Conservation (phyloP, 2,797 vertebrate genomes). For the Chloroceryle amazona region DNA sequence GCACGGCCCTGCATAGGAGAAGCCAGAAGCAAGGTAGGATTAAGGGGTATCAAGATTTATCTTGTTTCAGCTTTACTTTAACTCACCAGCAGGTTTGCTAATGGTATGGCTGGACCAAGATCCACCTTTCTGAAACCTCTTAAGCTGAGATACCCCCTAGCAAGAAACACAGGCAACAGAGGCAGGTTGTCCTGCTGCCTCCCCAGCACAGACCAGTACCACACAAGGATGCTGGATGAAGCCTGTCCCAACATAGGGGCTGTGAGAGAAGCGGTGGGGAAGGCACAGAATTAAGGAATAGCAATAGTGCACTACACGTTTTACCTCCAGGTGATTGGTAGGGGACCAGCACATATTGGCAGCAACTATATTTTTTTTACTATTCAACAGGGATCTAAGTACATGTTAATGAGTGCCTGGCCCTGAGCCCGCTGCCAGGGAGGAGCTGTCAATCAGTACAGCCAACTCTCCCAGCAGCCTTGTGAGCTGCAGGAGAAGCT, state of each 20-base stretch:
- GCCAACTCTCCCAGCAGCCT: not conserved
- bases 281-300: not conserved
- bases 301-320: not conserved
- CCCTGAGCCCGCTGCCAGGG: fast-evolving
- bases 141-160: not conserved
- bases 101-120: not conserved
- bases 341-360: not conserved
- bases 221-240: not conserved
- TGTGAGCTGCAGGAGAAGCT: fast-evolving
- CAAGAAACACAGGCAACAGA: fast-evolving
- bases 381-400: not conserved
- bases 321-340: not conserved
- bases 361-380: not conserved
- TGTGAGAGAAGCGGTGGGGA: fast-evolving
- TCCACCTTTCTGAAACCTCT: not conserved
- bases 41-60: not conserved
- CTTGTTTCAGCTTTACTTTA: fast-evolving
- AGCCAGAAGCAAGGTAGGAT: not conserved
- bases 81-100: not conserved
- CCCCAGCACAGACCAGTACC: not conserved
- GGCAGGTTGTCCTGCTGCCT: not conserved
- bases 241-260: fast-evolving
- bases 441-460: not conserved
- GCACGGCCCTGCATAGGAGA: not conserved
- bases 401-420: not conserved